Evolutionary conservation across 2,797 vertebrate species (phyloP).

Genomic region (Eulemur mongoz): DNA sequence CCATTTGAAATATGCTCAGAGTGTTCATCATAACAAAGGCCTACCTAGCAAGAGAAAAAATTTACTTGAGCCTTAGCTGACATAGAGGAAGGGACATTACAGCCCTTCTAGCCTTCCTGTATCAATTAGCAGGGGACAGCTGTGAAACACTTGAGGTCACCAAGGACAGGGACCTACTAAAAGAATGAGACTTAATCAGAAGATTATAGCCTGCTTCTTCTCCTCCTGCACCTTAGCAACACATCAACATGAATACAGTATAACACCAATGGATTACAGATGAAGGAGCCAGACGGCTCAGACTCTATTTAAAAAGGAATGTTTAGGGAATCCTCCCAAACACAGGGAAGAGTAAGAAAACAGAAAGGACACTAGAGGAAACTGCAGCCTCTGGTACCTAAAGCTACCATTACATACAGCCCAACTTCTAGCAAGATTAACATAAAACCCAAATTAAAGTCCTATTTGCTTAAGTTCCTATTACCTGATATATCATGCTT

Average conservation of each 20-base stretch:
- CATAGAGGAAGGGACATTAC: neutral
- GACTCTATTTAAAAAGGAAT: neutral
- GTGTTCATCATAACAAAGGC: neutral
- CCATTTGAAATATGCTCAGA: neutral
- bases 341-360: neutral
- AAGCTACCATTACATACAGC: neutral
- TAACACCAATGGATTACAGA: neutral
- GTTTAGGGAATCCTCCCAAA: neutral
- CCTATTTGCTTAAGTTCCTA: neutral
- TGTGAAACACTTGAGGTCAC: neutral
- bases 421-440: neutral
- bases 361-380: neutral
- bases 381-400: neutral
- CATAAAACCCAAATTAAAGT: neutral
- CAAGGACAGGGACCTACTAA: neutral
- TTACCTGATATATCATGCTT: neutral
- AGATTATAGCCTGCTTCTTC: neutral
- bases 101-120: neutral
- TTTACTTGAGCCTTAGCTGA: neutral
- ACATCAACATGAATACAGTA: neutral
- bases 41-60: neutral
- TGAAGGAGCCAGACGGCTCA: neutral
- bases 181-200: neutral
- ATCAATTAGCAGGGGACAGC: neutral
- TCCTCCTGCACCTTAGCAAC: neutral